Base-by-base conservation (phyloP, 2,797 vertebrate species). In the Periparus ater region DNA sequence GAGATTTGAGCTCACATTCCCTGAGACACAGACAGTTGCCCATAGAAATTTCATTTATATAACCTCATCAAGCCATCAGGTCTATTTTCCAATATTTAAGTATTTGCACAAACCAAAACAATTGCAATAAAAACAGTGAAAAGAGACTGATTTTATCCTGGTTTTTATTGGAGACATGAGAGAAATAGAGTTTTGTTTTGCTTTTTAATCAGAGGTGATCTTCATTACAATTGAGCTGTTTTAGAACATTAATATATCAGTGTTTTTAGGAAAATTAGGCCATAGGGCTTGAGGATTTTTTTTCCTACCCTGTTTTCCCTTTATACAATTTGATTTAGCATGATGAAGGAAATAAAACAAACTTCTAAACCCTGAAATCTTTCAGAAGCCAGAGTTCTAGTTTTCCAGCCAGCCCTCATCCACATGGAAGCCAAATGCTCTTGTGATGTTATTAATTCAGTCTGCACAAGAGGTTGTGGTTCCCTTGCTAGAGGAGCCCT, bases 341-440 rank as follows among this genome's bases (percentile, higher is more conserved):
- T 22, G 32, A 83, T 68, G 79, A 86, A 91, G 62, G 70, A 89
- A 91, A 89, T 87, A 85, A 92, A 88, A 83, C 57, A 88, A 91
- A 91, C 65, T 55, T 60, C 50, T 50, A 91, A 83, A 61, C 62
- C 30, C 62, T 72, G 44, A 91, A 95, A 77, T 84, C 48, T 94
- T 93, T 95, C 77, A 90, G 88, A 95, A 96, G 94, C 72, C 73
- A 65, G 82, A 67, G 18, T 83, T 89, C 36, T 42, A 70, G 51
- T 88, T 70, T 93, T 93, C 80, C 58, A 95, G 94, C 83, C 94
- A 96, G 51, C 29, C 48, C 71, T 91, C 74, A 86, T 82, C 80
- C 90, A 79, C 85, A 93, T 93, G 83, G 91, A 95, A 76, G 85
- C 90, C 93, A 95, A 96, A 95, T 93, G 87, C 82, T 95, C 93